phyloP scores from a whole-genome alignment of 2,797 vertebrate species.

The Trachurus trachurus region DNA sequence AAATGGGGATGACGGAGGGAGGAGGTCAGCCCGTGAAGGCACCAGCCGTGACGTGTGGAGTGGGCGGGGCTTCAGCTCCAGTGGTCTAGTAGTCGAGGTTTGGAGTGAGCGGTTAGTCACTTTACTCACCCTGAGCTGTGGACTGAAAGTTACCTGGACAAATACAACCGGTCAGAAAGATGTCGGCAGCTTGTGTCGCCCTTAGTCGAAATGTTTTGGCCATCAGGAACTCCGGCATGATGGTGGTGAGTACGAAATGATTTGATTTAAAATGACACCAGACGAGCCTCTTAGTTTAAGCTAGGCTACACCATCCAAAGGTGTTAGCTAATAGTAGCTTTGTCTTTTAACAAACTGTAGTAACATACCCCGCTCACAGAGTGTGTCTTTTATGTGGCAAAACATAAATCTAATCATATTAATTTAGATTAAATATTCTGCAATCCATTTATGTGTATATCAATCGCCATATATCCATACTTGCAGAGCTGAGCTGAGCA shows the following conservation, averaged over 20 bases:
- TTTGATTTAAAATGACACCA: neutral
- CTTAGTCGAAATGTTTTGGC: slow-evolving; percentile 66
- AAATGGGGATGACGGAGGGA: neutral
- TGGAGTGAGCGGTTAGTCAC: neutral
- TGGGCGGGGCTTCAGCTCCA: slow-evolving; percentile 7
- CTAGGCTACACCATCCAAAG: neutral
- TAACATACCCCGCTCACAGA: neutral
- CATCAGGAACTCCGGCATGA: slow-evolving; percentile 55
- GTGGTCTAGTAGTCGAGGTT: too few relatives aligned
- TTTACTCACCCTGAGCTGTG: fast-evolving
- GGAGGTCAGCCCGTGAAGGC: slow-evolving; percentile 13
- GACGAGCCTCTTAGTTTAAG: neutral
- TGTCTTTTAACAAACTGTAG: neutral
- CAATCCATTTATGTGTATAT: too few relatives aligned
- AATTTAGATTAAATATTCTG: too few relatives aligned
- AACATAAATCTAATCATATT: neutral
- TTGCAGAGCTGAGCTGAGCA: neutral
- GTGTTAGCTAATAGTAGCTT: neutral
- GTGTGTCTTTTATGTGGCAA: neutral
- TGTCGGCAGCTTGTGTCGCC: slow-evolving; percentile 62
- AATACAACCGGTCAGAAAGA: slow-evolving; percentile 32
- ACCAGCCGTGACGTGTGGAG: slow-evolving; percentile 18
- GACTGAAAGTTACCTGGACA: neutral
- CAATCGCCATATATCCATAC: too few relatives aligned
- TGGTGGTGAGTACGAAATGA: slow-evolving; percentile 68